Base-by-base conservation (phyloP, 2,888 invertebrate species). In the Caradrina kadenii region DNA sequence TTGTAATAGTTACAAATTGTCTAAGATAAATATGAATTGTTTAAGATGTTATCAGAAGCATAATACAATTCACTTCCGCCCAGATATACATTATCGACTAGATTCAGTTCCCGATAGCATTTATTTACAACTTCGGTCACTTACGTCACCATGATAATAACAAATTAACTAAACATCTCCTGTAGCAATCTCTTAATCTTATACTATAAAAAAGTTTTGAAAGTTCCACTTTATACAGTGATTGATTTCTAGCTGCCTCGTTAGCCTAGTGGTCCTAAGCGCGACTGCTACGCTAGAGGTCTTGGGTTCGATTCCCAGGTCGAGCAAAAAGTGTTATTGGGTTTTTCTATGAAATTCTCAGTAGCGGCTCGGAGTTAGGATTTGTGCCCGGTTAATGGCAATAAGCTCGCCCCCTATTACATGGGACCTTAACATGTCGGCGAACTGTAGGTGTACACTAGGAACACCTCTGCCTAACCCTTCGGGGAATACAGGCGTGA, bases 101-200 rank as follows among this genome's bases (percentile, higher is more conserved):
- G 75, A 82, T 82, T 61, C 39, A 15, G 61, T 21, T 48, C 35
- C 21, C 8, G 84, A 82, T 82, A 81, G 58, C 59, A 64, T 39
- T 55, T 73, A 64, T 39, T 55, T 73, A 78, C 62, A 35, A 65
- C 62, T 58, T 39, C 81, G 19, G 17, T 69, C 53, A 56, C 55
- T 69, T 62, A 76, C 69, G 79, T 82, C 76, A 79, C 61, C 67
- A 69, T 79, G 70, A 81, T 82, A 83, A 83, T 83, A 82, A 82
- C 84, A 82, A 82, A 83, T 74, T 83, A 79, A 79, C 71, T 69
- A 74, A 81, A 83, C 82, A 83, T 79, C 73, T 76, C 79, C 70
- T 81, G 49, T 72, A 67, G 63, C 52, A 69, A 81, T 82, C 76
- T 72, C 63, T 67, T 61, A 54, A 83, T 77, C 82, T 75, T 22